These are phyloP conservation scores for Phoronis australis DNA, from an alignment of 2,888 invertebrate genomes.

Conservation along the genomic window DNA sequence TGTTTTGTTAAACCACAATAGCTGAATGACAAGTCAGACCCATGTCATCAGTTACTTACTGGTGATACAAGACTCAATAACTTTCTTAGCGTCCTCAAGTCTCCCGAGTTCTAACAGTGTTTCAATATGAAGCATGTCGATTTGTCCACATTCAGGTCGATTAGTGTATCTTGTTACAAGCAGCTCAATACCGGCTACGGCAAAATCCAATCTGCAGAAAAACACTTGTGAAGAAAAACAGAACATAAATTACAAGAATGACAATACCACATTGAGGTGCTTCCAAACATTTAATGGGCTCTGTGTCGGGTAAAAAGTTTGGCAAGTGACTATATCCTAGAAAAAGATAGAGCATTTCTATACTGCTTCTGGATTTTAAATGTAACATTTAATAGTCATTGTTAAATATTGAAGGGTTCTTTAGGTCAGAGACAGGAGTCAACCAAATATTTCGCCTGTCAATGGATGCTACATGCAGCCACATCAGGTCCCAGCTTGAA, in stretches of 20 bases:
- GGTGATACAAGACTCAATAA: conserved; percentile 35
- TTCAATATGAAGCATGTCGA: conserved; percentile 31
- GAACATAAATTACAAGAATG: neutral
- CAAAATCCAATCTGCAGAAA: conserved; percentile 16
- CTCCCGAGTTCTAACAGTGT: conserved; percentile 22
- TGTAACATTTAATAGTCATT: too few species aligned
- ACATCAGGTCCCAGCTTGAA: too few species aligned
- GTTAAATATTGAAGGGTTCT: too few species aligned
- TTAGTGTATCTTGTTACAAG: conserved; percentile 28
- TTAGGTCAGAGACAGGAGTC: too few species aligned
- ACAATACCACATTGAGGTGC: neutral
- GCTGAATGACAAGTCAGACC: too few species aligned
- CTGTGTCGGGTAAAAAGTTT: neutral
- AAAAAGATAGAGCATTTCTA: too few species aligned
- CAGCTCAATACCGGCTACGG: conserved; percentile 23
- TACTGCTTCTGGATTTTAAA: too few species aligned
- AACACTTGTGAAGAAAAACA: neutral
- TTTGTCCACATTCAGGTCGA: conserved; percentile 28
- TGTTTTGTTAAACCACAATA: too few species aligned
- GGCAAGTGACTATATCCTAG: too few species aligned
- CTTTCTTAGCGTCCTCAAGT: conserved; percentile 23
- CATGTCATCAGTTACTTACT: conserved; percentile 20
- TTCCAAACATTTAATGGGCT: neutral
- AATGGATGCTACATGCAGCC: too few species aligned
- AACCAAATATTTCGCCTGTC: too few species aligned